Conservation (phyloP, 2,888 invertebrate genomes). For the Podabrus alpinus region DNA sequence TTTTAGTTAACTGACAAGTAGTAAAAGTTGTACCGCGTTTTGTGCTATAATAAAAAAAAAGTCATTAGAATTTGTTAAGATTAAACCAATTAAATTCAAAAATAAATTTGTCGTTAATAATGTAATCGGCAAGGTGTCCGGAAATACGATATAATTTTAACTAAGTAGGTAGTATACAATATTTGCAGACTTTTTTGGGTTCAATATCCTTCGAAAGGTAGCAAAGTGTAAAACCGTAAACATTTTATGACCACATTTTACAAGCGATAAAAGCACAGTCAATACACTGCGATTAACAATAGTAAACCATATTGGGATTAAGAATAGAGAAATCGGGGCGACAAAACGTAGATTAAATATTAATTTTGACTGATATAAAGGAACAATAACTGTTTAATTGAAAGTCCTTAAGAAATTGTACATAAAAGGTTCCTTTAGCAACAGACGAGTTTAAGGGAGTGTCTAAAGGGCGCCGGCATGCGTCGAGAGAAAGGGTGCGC, state of each 20-base stretch:
- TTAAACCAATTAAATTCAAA: neutral
- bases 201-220: slow-evolving; percentile 1
- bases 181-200: neutral
- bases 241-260: neutral
- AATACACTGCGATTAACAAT: neutral
- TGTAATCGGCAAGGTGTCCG: neutral
- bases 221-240: neutral
- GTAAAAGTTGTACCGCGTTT: neutral
- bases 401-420: neutral
- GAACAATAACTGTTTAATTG: neutral
- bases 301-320: neutral
- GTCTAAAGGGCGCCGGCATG: slow-evolving; percentile 9
- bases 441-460: slow-evolving; percentile 15
- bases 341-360: neutral
- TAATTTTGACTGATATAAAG: neutral
- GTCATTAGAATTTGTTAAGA: neutral
- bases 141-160: neutral
- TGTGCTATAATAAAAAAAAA: neutral
- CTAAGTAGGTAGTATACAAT: neutral
- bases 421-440: neutral
- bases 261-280: neutral
- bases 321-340: neutral
- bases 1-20: neutral
- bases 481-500: slow-evolving; percentile 26
- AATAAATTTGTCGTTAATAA: neutral